Percentiles rank a stretch among this genome's conserved stretches.
Conservation (phyloP, 2,797 vertebrate species). For the Potorous gilbertii region DNA sequence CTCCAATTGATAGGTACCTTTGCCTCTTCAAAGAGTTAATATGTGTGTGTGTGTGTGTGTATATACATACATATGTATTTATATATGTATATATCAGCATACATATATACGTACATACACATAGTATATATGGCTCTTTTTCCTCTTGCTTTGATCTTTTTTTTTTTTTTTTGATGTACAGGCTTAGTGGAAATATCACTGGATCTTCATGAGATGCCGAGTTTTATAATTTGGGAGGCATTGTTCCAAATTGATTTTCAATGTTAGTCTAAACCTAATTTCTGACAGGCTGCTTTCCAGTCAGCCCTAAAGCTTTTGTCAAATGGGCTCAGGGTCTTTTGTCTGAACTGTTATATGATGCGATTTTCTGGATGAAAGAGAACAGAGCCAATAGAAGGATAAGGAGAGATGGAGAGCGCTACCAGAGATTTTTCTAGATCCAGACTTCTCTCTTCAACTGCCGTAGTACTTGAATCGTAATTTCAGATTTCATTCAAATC, state of each 20-base stretch:
- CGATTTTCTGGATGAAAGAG: accelerated
- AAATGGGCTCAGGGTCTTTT: background rate
- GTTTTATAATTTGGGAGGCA: background rate
- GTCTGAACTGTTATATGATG: too few relatives aligned
- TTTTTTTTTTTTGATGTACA: background rate
- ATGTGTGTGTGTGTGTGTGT: too few relatives aligned
- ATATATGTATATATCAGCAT: too few relatives aligned
- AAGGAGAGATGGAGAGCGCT: background rate
- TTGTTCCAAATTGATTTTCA: background rate
- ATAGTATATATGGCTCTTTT: background rate
- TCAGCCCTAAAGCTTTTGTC: background rate
- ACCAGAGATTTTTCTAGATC: background rate
- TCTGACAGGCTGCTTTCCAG: background rate
- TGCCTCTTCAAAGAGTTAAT: background rate
- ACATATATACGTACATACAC: too few relatives aligned
- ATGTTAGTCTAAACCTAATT: background rate
- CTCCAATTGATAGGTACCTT: background rate
- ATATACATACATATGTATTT: too few relatives aligned
- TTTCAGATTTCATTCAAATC: background rate
- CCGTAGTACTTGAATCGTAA: background rate
- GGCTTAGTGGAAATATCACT: background rate
- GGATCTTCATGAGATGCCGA: background rate
- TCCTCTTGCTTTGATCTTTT: background rate
- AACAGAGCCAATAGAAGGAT: background rate
- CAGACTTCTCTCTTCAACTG: background rate